phyloP scores from a whole-genome alignment of 1,140 invertebrate species.

The Babylonia areolata region DNA sequence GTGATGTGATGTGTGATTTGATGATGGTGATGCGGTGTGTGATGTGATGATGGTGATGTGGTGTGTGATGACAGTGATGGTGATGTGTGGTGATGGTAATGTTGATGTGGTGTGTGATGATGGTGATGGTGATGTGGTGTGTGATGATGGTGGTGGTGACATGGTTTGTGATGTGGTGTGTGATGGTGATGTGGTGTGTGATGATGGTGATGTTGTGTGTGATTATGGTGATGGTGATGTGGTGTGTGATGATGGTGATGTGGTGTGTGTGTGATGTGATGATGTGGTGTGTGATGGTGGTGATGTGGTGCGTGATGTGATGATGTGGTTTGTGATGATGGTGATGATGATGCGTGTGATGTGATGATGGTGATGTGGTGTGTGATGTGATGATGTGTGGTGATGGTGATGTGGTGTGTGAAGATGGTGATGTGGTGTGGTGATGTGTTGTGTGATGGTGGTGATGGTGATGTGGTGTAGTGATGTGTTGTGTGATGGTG shows the following conservation, averaged over 20 bases:
- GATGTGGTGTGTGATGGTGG: neutral
- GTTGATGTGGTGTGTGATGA: neutral
- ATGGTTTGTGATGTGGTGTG: too few species aligned
- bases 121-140: neutral
- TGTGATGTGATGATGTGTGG: neutral
- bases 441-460: neutral
- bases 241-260: neutral
- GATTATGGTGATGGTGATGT: too few species aligned
- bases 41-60: neutral
- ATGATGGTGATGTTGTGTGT: too few species aligned
- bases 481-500: neutral
- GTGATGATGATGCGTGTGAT: neutral
- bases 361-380: neutral
- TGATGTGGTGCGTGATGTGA: neutral
- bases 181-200: too few species aligned
- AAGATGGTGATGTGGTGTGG: neutral
- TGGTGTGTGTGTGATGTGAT: neutral
- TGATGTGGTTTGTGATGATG: neutral
- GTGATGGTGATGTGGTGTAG: neutral
- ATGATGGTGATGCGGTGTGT: neutral
- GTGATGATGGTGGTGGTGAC: too few species aligned
- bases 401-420: neutral
- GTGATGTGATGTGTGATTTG: neutral
- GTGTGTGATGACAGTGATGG: neutral
- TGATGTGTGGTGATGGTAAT: neutral